Base-by-base conservation (phyloP, 2,797 vertebrate genomes). In the Salarias fasciatus region DNA sequence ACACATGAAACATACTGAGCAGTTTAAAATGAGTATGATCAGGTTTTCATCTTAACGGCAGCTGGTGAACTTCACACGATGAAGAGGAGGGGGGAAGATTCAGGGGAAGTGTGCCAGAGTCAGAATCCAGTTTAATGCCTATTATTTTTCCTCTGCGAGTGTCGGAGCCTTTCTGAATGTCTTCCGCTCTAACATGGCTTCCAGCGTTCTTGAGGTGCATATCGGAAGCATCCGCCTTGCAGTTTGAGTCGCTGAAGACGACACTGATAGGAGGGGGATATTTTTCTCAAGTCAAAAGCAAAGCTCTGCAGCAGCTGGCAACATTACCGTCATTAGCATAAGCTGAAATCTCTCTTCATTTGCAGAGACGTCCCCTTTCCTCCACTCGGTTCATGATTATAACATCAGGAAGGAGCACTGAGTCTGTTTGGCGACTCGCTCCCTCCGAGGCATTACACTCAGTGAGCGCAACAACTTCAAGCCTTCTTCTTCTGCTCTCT, bases 281-380 rank as follows among this genome's bases (percentile, higher is more conserved):
- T 60, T 63, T 58, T 14, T 36, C 42, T 62, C 14, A 8, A 68
- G 57, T 65, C 54, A 57, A 53, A 78, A 64, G 46, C 53, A 38
- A 44, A 45, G 58, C 63, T 69, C 74, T 29, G 71, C 42, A 43
- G 62, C 35, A 7, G 24, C 47, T 66, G 82, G 80, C 68, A 77
- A 74, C 66, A 6, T 52, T 30, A 31, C 11, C 37, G 68, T 55
- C 65, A 85, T 83, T 82, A 78, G 76, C 78, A 85, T 78, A 78
- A 82, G 61, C 62, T 61, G 46, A 73, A 67, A 77, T 79, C 71
- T 64, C 57, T 71, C 66, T 69, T 72, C 49, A 54, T 66, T 57
- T 71, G 55, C 31, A 18, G 40, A 37, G 36, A 18, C 40, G 63
- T 70, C 12, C 30, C 15, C 45, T 57, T 41, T 70, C 43, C 43